Conservation (phyloP, 2,797 vertebrate genomes). For the Gymnoscopelus microlampas region DNA sequence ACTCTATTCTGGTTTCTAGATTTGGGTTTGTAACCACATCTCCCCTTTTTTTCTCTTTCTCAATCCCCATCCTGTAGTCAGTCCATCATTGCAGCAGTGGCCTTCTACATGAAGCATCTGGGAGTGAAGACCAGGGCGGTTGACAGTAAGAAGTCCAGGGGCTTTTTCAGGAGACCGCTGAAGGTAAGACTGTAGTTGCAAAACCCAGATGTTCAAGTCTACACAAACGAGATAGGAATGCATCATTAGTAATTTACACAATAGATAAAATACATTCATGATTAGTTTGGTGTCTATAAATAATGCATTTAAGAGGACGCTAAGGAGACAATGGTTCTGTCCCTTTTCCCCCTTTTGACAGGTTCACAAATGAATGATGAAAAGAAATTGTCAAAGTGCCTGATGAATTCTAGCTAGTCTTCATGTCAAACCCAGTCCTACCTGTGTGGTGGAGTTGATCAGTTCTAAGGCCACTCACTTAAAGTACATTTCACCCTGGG, state of each 20-base stretch:
- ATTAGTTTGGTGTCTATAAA: background rate
- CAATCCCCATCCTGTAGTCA: slow-evolving; percentile 69
- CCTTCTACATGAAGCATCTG: slow-evolving; percentile 89
- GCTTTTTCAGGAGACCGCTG: slow-evolving; percentile 84
- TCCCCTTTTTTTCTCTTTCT: slow-evolving; percentile 12
- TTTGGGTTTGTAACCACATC: background rate
- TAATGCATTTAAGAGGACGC: no score
- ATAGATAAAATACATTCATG: background rate
- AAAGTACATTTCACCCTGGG: background rate
- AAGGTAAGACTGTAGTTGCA: slow-evolving; percentile 75
- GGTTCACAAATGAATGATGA: no score
- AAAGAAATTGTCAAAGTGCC: background rate
- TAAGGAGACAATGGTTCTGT: no score
- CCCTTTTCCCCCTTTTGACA: no score
- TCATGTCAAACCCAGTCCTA: background rate
- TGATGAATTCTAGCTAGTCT: background rate
- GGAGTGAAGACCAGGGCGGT: slow-evolving; percentile 87
- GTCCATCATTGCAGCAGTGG: slow-evolving; percentile 85
- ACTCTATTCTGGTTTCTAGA: no score
- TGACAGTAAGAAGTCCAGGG: slow-evolving; percentile 89
- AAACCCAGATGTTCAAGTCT: background rate
- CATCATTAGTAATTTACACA: no score
- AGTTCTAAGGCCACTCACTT: background rate
- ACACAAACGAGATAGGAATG: no score
- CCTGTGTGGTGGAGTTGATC: background rate